Base-by-base conservation (phyloP, 1,140 invertebrate genomes). In the Bilobella aurantiaca region DNA sequence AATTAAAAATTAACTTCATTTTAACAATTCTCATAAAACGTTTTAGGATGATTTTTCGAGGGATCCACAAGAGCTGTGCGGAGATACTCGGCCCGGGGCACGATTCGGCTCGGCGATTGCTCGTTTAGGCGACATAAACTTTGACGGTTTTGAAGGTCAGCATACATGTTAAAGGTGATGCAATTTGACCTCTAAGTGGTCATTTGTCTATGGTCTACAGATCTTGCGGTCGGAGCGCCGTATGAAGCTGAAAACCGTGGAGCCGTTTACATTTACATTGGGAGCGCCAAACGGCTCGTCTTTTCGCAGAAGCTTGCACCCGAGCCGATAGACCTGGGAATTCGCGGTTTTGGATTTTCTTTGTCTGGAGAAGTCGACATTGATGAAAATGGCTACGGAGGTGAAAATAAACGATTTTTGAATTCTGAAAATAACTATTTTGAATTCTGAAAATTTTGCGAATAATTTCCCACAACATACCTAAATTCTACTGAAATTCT, bases 181-280 rank as follows among this genome's bases (percentile, higher is more conserved):
- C 18, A 42, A 18, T 42, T 12, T 42, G 18, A 29, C 46, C 23
- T 61, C 57, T 64, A n/a, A 37, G 37, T 58, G 16, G 8, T 42
- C 34, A 8, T 60, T 60, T 30, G n/a, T n/a, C n/a, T n/a, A n/a
- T n/a, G n/a, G n/a, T n/a, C 3, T 1, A 42, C 21, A 81, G 80
- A 81, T 73, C 71, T 80, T 31, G 79, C 75, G 8, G 75, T 83
- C 49, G 82, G 82, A 16, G 81, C 82, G 14, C 83, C 82, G 0
- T 83, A 79, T 74, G 78, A 78, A 34, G 75, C 79, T 74, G 77
- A 78, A 30, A 76, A 66, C 14, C n/a, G 18, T 12, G 81, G 81
- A 18, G 76, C 78, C 16, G 77, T 84, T 0, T 83, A 82, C 69
- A 79, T 83, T 57, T 83, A 80, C 74, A 75, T 77, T 69, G 81